Conservation (phyloP, 1,140 invertebrate species). For the Drosophila watanabei region DNA sequence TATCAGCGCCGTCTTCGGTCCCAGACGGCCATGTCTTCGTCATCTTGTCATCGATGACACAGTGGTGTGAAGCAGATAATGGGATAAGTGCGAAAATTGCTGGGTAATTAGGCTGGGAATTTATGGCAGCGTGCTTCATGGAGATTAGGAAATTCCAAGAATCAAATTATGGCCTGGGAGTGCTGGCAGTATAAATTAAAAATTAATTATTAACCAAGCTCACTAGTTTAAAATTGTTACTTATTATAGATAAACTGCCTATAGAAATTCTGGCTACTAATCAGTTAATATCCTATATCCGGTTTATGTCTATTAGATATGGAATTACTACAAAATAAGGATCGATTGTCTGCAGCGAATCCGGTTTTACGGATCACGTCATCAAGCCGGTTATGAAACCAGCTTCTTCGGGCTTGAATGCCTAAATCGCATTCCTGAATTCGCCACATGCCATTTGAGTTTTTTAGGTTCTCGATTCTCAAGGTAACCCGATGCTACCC, state of each 20-base stretch:
- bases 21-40: slow-evolving; percentile 29
- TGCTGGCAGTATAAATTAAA: background rate
- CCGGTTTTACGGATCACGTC: slow-evolving; percentile 16
- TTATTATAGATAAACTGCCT: background rate
- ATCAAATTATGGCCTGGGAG: background rate
- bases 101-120: slow-evolving; percentile 36
- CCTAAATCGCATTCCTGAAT: slow-evolving; percentile 43
- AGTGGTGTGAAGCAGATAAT: slow-evolving; percentile 43
- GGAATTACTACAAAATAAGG: slow-evolving; percentile 19
- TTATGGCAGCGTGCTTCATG: slow-evolving; percentile 8
- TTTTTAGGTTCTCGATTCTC: slow-evolving; percentile 44
- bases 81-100: slow-evolving; percentile 45
- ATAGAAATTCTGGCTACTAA: background rate
- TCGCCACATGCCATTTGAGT: slow-evolving; percentile 32
- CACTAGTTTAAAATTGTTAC: background rate
- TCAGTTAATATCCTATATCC: slow-evolving; percentile 17
- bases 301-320: slow-evolving; percentile 4
- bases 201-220: background rate
- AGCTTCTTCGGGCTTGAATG: slow-evolving; percentile 27
- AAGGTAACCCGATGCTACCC: slow-evolving; percentile 39
- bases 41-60: slow-evolving; percentile 33
- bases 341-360: slow-evolving; percentile 11
- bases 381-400: slow-evolving; percentile 24
- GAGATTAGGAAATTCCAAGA: slow-evolving; percentile 7
- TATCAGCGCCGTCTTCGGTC: slow-evolving; percentile 54